These are phyloP conservation scores for Agrochola circellaris DNA, from an alignment of 2,888 invertebrate genomes.

Conservation along the genomic window DNA sequence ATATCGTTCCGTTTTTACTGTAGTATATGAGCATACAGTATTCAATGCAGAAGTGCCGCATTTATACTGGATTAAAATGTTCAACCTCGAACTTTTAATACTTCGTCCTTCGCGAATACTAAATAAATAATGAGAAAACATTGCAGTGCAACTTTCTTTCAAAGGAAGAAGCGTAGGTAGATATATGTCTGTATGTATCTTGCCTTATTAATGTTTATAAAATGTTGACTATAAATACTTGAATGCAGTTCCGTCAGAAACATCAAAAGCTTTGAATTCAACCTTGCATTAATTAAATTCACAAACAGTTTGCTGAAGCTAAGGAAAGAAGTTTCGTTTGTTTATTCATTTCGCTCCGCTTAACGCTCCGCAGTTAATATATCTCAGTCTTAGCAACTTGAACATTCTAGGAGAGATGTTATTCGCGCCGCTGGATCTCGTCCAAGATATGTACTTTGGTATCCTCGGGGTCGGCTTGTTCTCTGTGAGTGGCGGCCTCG, in stretches of 20 bases:
- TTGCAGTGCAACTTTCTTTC: slow-evolving; percentile 17
- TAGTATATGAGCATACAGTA: neutral
- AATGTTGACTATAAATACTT: slow-evolving; percentile 27
- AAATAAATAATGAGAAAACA: slow-evolving; percentile 27
- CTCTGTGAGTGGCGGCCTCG: slow-evolving; percentile 80
- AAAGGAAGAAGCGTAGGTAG: slow-evolving; percentile 23
- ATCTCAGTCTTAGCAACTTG: slow-evolving; percentile 59
- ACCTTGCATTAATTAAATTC: slow-evolving; percentile 35
- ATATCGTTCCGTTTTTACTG: neutral
- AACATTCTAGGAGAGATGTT: slow-evolving; percentile 86
- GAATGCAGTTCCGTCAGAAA: slow-evolving; percentile 31
- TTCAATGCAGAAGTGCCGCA: slow-evolving; percentile 54
- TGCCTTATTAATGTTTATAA: slow-evolving; percentile 30
- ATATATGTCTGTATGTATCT: slow-evolving; percentile 16
- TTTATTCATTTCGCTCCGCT: slow-evolving; percentile 38
- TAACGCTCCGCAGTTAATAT: slow-evolving; percentile 41
- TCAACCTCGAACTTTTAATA: neutral
- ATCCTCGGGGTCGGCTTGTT: slow-evolving; percentile 82
- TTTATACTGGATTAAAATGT: slow-evolving; percentile 56
- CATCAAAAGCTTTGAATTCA: slow-evolving; percentile 45
- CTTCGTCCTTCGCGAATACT: neutral
- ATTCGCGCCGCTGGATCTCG: slow-evolving; percentile 86
- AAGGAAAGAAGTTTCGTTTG: slow-evolving; percentile 39
- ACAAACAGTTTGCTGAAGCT: slow-evolving; percentile 30
- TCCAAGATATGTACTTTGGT: slow-evolving; percentile 87